Evolutionary conservation across 2,888 invertebrate species (phyloP).

Genomic region (Phragmatobia fuliginosa): DNA sequence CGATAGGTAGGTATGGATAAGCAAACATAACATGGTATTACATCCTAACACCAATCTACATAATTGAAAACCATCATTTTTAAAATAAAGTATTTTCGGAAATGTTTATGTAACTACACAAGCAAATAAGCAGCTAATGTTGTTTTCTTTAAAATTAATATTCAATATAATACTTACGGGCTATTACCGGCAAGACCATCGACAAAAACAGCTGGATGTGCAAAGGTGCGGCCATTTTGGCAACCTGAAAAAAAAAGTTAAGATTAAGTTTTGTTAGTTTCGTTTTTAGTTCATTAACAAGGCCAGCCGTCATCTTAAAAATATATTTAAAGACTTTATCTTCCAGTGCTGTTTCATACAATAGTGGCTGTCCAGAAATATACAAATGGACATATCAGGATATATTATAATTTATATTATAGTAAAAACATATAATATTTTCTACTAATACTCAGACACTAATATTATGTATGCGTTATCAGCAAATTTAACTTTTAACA

Average conservation of each 20-base stretch:
- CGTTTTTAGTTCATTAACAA: not conserved
- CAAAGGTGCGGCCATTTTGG: constrained; percentile 58
- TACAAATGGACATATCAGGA: not conserved
- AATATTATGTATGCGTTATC: not conserved
- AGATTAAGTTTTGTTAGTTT: constrained; percentile 7
- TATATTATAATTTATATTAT: not conserved
- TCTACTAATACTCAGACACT: not conserved
- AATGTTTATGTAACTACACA: constrained; percentile 6
- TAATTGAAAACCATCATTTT: not conserved
- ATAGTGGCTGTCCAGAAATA: too few relatives aligned
- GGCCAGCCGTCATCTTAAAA: not conserved
- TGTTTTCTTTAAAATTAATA: constrained; percentile 9
- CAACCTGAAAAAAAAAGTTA: constrained; percentile 56
- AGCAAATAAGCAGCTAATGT: not conserved
- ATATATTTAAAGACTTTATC: not conserved
- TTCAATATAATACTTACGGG: constrained; percentile 58
- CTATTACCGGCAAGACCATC: constrained; percentile 56
- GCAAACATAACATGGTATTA: not conserved
- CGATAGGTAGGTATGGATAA: not conserved
- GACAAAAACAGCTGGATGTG: constrained; percentile 61
- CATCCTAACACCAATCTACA: not conserved
- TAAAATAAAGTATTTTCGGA: constrained; percentile 4
- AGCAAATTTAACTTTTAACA: not conserved
- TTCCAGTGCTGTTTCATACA: not conserved
- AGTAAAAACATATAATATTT: too few relatives aligned